These are phyloP conservation scores for Cryptoprocta ferox DNA, from an alignment of 2,797 vertebrate species.

Conservation along the genomic window DNA sequence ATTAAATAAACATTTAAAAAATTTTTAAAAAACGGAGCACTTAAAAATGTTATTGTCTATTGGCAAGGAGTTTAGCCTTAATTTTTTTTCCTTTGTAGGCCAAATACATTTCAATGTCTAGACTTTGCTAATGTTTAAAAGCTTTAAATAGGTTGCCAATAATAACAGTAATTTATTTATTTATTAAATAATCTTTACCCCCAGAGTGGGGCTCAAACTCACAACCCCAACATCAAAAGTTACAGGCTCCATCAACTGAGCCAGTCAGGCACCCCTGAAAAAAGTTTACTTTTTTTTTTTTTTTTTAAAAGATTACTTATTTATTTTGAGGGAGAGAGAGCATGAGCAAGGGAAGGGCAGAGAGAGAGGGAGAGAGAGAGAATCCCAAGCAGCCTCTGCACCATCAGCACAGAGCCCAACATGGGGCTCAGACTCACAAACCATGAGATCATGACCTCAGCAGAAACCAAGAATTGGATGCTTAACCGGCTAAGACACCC, in stretches of 20 bases:
- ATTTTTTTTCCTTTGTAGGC: not conserved
- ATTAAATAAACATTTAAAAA: no score
- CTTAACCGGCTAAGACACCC: not conserved
- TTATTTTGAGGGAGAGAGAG: no score
- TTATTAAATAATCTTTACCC: not conserved
- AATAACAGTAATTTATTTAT: not conserved
- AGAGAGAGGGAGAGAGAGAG: no score
- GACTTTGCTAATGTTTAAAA: constrained; percentile 22
- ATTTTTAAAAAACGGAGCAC: not conserved
- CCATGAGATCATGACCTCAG: not conserved
- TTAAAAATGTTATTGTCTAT: not conserved
- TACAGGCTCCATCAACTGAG: no score
- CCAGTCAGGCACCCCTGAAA: no score
- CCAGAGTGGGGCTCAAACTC: not conserved
- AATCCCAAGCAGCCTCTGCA: no score
- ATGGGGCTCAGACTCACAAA: not conserved
- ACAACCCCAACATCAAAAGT: not conserved
- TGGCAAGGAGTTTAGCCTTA: not conserved
- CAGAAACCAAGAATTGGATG: not conserved
- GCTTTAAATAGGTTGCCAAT: not conserved
- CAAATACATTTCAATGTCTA: not conserved
- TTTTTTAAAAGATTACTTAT: no score
- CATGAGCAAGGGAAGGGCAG: no score
- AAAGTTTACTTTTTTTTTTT: no score
- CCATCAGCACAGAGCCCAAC: not conserved